These are phyloP conservation scores for Sepioteuthis lessoniana DNA, from an alignment of 2,888 invertebrate species.

Conservation along the genomic window DNA sequence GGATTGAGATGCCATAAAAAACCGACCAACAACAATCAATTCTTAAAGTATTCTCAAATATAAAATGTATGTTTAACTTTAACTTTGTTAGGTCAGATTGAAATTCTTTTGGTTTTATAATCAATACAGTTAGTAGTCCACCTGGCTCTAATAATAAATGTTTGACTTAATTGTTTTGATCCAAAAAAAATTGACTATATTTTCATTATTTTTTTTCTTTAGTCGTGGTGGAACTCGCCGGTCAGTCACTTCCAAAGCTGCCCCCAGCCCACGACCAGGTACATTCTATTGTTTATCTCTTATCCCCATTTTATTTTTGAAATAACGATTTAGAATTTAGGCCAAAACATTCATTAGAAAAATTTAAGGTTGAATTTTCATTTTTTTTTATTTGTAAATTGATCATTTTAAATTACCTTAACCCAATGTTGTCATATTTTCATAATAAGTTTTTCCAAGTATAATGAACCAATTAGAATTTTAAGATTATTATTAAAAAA, in stretches of 20 bases:
- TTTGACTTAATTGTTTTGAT: background rate
- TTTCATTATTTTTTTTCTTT: background rate
- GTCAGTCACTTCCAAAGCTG: conserved; percentile 43
- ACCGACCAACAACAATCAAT: no score
- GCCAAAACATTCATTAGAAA: no score
- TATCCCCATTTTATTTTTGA: background rate
- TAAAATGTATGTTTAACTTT: no score
- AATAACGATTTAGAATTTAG: background rate
- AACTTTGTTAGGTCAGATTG: no score
- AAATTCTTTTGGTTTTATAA: no score
- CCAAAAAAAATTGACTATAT: background rate
- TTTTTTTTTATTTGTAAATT: background rate
- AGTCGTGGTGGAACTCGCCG: conserved; percentile 49
- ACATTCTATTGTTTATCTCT: background rate
- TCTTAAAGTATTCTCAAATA: no score
- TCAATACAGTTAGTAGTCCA: no score
- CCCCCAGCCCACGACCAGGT: conserved; percentile 46
- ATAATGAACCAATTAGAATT: background rate
- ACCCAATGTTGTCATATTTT: background rate
- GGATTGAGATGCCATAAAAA: no score
- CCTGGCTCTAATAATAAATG: no score
- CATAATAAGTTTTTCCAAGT: background rate
- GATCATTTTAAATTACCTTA: background rate
- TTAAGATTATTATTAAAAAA: background rate
- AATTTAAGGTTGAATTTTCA: background rate